Evolutionary conservation across 2,888 invertebrate species (phyloP).

Genomic region (Alsophila aescularia): DNA sequence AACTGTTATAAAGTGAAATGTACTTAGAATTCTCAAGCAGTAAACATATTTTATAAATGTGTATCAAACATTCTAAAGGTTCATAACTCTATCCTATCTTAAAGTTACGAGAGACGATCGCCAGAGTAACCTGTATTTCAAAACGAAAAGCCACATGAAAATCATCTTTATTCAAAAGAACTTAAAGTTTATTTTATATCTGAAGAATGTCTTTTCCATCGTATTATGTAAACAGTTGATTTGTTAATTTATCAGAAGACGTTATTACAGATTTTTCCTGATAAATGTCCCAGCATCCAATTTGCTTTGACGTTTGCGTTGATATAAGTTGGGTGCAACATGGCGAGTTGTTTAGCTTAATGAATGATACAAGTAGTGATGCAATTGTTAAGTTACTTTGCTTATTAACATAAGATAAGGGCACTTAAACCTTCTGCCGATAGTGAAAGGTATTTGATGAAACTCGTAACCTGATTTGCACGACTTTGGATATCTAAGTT

Average conservation of each 20-base stretch:
- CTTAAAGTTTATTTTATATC: neutral
- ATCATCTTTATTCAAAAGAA: neutral
- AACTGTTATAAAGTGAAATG: conserved; percentile 3
- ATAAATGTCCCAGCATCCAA: conserved; percentile 58
- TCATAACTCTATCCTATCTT: conserved; percentile 16
- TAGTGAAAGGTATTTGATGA: conserved; percentile 15
- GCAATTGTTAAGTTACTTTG: conserved; percentile 17
- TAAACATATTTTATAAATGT: conserved; percentile 10
- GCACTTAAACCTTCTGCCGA: conserved; percentile 14
- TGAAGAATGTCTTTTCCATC: neutral
- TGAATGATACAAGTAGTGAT: conserved; percentile 32
- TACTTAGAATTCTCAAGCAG: conserved; percentile 1
- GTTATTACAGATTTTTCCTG: conserved; percentile 54
- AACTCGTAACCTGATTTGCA: conserved; percentile 2
- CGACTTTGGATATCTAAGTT: conserved; percentile 1
- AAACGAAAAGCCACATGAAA: neutral
- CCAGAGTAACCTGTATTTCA: conserved; percentile 7
- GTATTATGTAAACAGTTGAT: conserved; percentile 40
- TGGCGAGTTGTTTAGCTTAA: conserved; percentile 39
- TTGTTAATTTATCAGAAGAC: conserved; percentile 48
- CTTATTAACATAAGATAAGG: conserved; percentile 35
- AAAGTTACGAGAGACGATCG: neutral
- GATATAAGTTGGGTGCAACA: conserved; percentile 46
- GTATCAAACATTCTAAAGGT: conserved; percentile 9
- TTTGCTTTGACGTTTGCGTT: conserved; percentile 57